phyloP scores from a whole-genome alignment of 2,113 vertebrate species.

The Lophura nycthemera region DNA sequence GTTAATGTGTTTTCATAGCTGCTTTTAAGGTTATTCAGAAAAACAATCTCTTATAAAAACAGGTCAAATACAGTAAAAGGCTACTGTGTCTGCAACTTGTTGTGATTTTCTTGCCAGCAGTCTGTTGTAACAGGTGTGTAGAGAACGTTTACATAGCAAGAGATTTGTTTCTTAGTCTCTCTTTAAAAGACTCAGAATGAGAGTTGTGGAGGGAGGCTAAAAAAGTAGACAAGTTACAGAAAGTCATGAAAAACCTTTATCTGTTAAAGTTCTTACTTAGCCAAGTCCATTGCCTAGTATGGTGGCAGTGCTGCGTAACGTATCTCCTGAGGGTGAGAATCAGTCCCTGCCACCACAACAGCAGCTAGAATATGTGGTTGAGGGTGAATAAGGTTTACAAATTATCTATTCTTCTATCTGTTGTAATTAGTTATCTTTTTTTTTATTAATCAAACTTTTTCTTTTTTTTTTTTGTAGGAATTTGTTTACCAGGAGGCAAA shows the following conservation, averaged over 20 bases:
- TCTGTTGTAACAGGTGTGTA: neutral
- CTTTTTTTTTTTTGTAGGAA: slow-evolving; percentile 76
- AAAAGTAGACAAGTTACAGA: neutral
- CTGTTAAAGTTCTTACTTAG: neutral
- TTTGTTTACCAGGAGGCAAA: slow-evolving; percentile 90
- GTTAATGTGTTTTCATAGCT: slow-evolving; percentile 6
- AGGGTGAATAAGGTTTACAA: neutral
- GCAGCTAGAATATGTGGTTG: neutral
- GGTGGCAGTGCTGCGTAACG: neutral
- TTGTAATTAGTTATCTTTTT: neutral
- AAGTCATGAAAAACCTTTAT: neutral
- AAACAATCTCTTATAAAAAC: neutral
- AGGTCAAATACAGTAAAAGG: neutral
- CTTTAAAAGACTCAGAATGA: neutral
- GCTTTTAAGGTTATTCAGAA: neutral
- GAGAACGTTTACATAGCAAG: neutral
- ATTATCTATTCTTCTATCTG: neutral
- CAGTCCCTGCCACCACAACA: neutral
- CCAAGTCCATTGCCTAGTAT: neutral
- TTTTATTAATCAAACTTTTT: neutral
- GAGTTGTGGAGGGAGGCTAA: neutral
- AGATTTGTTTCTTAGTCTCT: neutral
- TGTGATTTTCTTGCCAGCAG: neutral
- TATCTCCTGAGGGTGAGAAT: neutral
- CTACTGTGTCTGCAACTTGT: neutral